phyloP scores from a whole-genome alignment of 2,113 vertebrate species.

The cat (Felis catus) region F.catus_Fca126_mat1.0 CM031417.1:115740501-115741000 shows the following conservation, averaged over 20 bases:
- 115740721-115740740: background rate
- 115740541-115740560: background rate
- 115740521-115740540: background rate
- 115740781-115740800: background rate
- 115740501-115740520: background rate
- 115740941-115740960: slow-evolving; percentile 27
- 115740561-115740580: background rate
- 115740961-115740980: background rate
- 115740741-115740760: background rate
- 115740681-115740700: background rate
- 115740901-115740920: background rate
- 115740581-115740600: background rate
- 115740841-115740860: background rate
- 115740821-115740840: background rate
- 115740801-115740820: background rate
- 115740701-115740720: background rate
- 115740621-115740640: background rate
- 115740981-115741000: background rate
- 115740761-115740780: background rate
- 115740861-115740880: background rate
- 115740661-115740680: rapidly evolving
- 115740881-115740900: background rate
- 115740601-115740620: background rate
- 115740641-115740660: background rate
- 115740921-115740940: background rate